phyloP scores from a whole-genome alignment of 2,113 vertebrate genomes.

The Ptyas mucosa region DNA sequence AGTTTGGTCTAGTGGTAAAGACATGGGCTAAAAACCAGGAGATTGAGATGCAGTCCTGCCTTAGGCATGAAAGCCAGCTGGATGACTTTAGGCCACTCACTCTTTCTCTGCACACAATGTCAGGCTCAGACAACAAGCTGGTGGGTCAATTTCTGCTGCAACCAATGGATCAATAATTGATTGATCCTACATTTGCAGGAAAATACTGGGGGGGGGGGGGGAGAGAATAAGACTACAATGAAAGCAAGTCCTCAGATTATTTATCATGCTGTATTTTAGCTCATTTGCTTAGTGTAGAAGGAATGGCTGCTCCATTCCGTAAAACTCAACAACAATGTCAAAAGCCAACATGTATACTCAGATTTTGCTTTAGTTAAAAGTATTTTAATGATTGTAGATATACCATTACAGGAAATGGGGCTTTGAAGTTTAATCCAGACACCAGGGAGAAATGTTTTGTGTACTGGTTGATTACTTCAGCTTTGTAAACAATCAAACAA shows the following conservation, averaged over 20 bases:
- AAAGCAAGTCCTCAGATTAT: background rate
- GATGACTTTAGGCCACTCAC: background rate
- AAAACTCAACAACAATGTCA: background rate
- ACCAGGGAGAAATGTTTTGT: background rate
- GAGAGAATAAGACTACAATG: background rate
- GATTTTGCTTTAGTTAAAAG: background rate
- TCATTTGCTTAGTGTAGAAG: background rate
- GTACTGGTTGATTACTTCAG: background rate
- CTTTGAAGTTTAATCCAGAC: constrained; percentile 7
- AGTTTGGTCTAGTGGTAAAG: background rate
- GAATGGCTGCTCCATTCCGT: background rate
- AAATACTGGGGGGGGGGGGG: background rate
- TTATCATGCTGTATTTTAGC: no score
- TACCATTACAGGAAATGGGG: background rate
- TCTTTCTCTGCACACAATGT: background rate
- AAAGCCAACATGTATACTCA: background rate
- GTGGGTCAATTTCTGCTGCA: background rate
- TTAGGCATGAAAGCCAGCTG: background rate
- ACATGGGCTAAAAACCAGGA: background rate
- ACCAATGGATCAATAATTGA: background rate
- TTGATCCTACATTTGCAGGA: background rate
- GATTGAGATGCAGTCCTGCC: background rate
- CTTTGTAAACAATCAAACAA: constrained; percentile 10
- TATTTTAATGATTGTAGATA: background rate
- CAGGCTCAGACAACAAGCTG: background rate